Base-by-base conservation (phyloP, 2,113 vertebrate species). In the Pterophyllum scalare region DNA sequence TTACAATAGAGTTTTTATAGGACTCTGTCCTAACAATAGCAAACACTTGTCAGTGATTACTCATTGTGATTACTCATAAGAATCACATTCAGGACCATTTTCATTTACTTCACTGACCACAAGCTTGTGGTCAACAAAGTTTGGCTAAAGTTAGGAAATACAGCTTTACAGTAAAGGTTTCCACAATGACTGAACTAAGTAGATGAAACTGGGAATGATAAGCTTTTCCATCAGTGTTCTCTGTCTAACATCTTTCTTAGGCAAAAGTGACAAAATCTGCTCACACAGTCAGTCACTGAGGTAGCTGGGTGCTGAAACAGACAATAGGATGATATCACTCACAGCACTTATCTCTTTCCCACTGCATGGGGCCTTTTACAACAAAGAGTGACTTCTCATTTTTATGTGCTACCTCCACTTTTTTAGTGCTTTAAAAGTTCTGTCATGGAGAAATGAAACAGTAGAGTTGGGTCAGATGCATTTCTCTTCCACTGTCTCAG, bases 401-500 rank as follows among this genome's bases (percentile, higher is more conserved):
- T 79, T 75, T 31, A 85, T 74, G 70, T 87, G 81, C 70, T 72
- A 72, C 12, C 59, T 33, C 14, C 20, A 9, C 83, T 61, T 62
- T 80, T 74, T 59, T 24, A 70, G 59, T 59, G 38, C 49, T 79
- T 75, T 40, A 33, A 58, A 78, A 77, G 12, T 54, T 76, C 19
- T 52, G 5, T 75, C 10, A 26, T 54, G 19, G 20, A 59, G 40
- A 74, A 88, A 46, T 40, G 33, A n/a, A 74, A 59, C 20, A 60
- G 79, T 15, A 46, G 10, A 59, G 17, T 38, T 10, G 17, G 19
- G 6, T 93, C 87, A 98, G 91, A 99, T 98, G 83, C 97, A 97
- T 93, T 98, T 99, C 83, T 98, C 98, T 38, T 96, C 96, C 9
- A 95, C 58, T 15, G 95, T 91, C 91, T 97, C 95, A 5, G 92